A percentile compares a stretch with the other conserved stretches of the same genome.
These are phyloP conservation scores for Ectemnius continuus DNA, from an alignment of 2,888 invertebrate genomes.

Conservation along the genomic window DNA sequence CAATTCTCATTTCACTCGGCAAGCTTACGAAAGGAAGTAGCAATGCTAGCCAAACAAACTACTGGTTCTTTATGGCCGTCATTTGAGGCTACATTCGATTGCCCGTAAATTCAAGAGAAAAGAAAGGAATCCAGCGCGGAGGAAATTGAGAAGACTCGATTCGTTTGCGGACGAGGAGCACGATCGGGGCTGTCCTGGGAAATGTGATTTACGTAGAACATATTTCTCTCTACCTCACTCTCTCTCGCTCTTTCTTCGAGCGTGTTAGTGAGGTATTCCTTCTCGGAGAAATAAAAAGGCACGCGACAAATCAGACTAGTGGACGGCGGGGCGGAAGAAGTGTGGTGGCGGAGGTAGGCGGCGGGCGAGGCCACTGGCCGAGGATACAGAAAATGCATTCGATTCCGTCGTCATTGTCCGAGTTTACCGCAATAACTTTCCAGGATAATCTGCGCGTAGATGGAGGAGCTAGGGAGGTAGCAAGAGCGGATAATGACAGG, in stretches of 20 bases:
- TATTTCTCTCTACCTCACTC: not conserved
- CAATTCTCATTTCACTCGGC: constrained; percentile 5
- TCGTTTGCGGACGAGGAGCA: constrained; percentile 2
- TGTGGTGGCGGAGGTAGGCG: constrained; percentile 1
- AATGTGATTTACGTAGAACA: constrained; percentile 13
- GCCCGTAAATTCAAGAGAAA: constrained; percentile 22
- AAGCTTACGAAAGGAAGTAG: not conserved
- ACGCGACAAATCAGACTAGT: constrained; percentile 31
- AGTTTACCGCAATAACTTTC: constrained; percentile 74
- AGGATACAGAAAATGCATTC: constrained; percentile 54
- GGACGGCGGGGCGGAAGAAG: constrained; percentile 5
- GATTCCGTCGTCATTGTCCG: constrained; percentile 73
- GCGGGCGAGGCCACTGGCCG: constrained; percentile 50
- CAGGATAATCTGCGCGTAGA: constrained; percentile 71
- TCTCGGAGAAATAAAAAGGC: not conserved
- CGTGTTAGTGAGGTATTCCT: not conserved
- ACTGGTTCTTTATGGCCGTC: not conserved
- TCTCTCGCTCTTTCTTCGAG: not conserved
- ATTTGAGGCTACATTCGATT: constrained; percentile 1
- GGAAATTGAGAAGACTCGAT: not conserved
- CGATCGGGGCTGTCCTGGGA: not conserved
- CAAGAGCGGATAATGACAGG: constrained; percentile 75
- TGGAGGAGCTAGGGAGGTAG: constrained; percentile 63
- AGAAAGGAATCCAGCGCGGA: not conserved
- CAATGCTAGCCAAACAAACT: not conserved